Conservation (phyloP, 2,797 vertebrate genomes). For the Phylloscopus collybita region DNA sequence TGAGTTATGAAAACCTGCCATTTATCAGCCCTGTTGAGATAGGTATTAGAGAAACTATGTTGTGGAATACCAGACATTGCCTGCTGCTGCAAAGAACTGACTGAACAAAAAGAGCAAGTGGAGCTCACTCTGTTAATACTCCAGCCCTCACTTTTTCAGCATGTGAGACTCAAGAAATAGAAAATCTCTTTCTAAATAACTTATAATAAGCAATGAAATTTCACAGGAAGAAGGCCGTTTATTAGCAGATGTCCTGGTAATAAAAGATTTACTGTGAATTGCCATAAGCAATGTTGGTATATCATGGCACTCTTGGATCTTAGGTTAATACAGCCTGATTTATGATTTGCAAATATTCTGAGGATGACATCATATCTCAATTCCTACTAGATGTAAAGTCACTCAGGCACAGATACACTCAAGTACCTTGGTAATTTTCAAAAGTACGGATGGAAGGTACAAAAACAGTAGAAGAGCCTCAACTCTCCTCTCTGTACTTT, state of each 20-base stretch:
- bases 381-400: not conserved
- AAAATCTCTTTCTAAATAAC: not conserved
- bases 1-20: conserved; percentile 74
- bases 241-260: not conserved
- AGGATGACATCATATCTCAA: not conserved
- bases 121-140: not conserved
- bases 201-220: not conserved
- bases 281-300: not conserved
- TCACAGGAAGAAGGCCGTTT: not conserved
- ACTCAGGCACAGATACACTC: not conserved
- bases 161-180: not conserved
- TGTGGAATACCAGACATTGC: not conserved
- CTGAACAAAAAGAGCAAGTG: not conserved
- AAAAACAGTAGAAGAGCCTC: not conserved
- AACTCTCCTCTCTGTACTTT: not conserved
- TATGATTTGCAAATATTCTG: not conserved
- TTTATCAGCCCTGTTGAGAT: conserved; percentile 38
- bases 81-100: not conserved
- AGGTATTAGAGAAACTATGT: not conserved
- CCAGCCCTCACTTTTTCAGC: not conserved
- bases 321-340: not conserved
- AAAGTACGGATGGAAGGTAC: not conserved
- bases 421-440: not conserved
- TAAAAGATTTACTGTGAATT: not conserved
- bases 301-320: not conserved